A percentile compares a stretch with the other conserved stretches of the same genome.
Conservation (phyloP, 37 sponge, comb jelly and placozoan species). For the Bolinopsis microptera region DNA sequence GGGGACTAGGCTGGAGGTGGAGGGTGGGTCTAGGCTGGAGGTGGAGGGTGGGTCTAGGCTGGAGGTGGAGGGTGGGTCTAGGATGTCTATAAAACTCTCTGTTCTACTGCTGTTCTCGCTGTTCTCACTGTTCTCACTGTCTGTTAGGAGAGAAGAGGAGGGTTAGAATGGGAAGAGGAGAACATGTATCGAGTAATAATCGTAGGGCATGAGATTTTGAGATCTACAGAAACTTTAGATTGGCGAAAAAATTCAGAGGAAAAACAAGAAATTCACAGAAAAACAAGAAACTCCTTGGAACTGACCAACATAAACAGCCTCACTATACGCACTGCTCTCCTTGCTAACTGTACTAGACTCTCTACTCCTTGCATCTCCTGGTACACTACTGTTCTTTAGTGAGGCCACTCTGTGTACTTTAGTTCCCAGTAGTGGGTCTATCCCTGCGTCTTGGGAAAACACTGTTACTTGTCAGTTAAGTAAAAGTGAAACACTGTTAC, state of each 20-base stretch:
- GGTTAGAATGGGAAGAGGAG: too few relatives aligned
- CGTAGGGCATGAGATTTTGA: too few relatives aligned
- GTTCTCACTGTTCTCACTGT: too few relatives aligned
- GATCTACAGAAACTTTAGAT: too few relatives aligned
- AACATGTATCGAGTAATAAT: too few relatives aligned
- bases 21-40: neutral
- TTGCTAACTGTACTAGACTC: constrained; percentile 19
- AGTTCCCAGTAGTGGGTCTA: constrained; percentile 11
- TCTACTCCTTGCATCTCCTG: neutral
- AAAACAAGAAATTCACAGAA: too few relatives aligned
- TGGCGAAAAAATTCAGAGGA: too few relatives aligned
- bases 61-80: neutral
- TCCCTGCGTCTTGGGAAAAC: constrained; percentile 5
- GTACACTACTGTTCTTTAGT: neutral
- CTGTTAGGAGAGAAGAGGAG: too few relatives aligned
- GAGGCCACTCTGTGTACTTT: constrained; percentile 5
- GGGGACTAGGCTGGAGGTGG: too few relatives aligned
- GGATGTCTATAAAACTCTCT: neutral
- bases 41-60: neutral
- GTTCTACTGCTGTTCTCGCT: neutral
- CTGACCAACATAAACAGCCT: neutral
- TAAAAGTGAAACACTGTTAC: too few relatives aligned
- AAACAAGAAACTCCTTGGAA: too few relatives aligned
- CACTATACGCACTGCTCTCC: neutral
- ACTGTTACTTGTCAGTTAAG: too few relatives aligned